Evolutionary conservation across 2,113 vertebrate species (phyloP).

Genomic region (Varanus komodoensis): DNA sequence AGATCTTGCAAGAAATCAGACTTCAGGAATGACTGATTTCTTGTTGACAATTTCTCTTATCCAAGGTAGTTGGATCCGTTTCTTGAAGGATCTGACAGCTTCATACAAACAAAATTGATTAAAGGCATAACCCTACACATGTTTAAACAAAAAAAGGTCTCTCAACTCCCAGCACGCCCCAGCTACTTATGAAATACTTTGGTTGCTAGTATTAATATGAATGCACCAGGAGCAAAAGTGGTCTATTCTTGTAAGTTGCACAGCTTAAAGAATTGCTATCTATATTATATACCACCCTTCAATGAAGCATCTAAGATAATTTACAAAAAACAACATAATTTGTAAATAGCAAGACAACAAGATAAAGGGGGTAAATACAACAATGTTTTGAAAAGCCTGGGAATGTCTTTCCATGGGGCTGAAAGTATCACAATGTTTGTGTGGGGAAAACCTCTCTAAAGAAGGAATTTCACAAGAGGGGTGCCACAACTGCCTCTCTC

Average conservation of each 20-base stretch:
- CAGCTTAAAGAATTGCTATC: background rate
- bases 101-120: background rate
- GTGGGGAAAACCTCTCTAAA: background rate
- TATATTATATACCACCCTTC: background rate
- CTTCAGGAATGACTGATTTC: too few species aligned
- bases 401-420: background rate
- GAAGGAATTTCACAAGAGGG: background rate
- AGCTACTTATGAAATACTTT: background rate
- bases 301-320: background rate
- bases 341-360: background rate
- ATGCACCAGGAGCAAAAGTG: background rate
- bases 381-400: too few species aligned
- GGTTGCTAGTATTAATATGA: too few species aligned
- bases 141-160: too few species aligned
- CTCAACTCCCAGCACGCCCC: too few species aligned
- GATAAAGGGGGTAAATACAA: background rate
- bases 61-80: too few species aligned
- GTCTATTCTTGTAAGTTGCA: background rate
- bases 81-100: background rate
- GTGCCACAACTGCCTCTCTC: background rate
- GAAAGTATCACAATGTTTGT: background rate
- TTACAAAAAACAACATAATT: background rate
- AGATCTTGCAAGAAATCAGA: too few species aligned
- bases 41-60: too few species aligned
- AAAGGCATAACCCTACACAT: too few species aligned